Conservation (phyloP, 1,140 invertebrate genomes). For the Drosophila nebulosa region DNA sequence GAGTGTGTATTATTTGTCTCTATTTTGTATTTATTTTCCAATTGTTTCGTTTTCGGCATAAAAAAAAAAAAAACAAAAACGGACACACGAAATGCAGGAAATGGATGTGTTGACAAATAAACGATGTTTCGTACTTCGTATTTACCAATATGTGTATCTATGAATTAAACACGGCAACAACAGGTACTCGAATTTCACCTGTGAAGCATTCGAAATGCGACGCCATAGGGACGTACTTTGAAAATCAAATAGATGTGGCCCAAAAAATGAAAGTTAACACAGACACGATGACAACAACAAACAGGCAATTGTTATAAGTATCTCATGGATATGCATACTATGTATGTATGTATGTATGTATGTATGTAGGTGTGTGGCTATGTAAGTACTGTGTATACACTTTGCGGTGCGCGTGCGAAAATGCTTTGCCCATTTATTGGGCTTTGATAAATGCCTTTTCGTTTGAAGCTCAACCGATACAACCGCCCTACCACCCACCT, state of each 20-base stretch:
- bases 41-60: conserved; percentile 68
- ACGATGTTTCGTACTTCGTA: conserved; percentile 56
- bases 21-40: conserved; percentile 72
- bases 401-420: conserved; percentile 53
- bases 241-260: conserved; percentile 66
- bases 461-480: conserved; percentile 30
- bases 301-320: conserved; percentile 44
- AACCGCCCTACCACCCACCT: not conserved
- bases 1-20: conserved; percentile 13
- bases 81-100: conserved; percentile 77
- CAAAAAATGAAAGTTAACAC: conserved; percentile 67
- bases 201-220: conserved; percentile 16
- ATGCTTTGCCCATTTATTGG: conserved; percentile 55
- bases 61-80: too few species aligned
- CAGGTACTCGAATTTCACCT: conserved; percentile 45
- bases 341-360: not conserved
- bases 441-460: conserved; percentile 57
- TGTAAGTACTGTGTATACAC: conserved; percentile 34
- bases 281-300: conserved; percentile 43
- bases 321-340: not conserved
- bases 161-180: conserved; percentile 70
- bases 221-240: conserved; percentile 55
- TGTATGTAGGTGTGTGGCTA: conserved; percentile 1
- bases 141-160: conserved; percentile 60
- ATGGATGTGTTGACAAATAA: conserved; percentile 78